Evolutionary conservation across 2,113 vertebrate genomes (phyloP).

Genomic region (Bambusicola thoracicus): DNA sequence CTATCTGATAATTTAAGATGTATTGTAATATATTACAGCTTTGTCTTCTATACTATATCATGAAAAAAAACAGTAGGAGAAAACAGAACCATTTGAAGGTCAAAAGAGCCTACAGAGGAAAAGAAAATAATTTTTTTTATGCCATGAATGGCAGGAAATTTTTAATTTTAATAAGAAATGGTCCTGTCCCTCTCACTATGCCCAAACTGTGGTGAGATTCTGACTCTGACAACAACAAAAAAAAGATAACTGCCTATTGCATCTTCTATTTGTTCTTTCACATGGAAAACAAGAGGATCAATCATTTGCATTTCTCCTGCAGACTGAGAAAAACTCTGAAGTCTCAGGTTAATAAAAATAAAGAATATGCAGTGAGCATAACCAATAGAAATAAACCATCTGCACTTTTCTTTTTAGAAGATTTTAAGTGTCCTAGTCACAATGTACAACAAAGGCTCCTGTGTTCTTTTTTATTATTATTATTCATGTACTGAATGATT

Average conservation of each 20-base stretch:
- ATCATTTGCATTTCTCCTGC: not conserved
- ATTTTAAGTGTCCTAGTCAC: not conserved
- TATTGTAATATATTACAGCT: not conserved
- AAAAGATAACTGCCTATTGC: not conserved
- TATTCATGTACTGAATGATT: not conserved
- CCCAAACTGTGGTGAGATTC: not conserved
- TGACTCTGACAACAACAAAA: not conserved
- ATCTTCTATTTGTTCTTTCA: not conserved
- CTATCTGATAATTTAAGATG: not conserved
- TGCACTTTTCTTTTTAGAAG: not conserved
- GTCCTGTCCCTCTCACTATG: not conserved
- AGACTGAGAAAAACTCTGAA: not conserved
- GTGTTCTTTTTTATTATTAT: not conserved
- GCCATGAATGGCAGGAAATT: not conserved
- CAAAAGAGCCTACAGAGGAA: not conserved
- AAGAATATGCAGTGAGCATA: not conserved
- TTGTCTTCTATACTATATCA: not conserved
- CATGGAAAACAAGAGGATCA: not conserved
- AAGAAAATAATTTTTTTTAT: not conserved
- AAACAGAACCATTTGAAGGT: not conserved
- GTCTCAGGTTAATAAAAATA: not conserved
- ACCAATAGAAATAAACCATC: not conserved
- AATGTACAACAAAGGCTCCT: not conserved
- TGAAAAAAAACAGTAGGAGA: not conserved
- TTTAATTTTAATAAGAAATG: not conserved